Evolutionary conservation across 2,113 vertebrate genomes (phyloP).

Genomic region (Antidorcas marsupialis): DNA sequence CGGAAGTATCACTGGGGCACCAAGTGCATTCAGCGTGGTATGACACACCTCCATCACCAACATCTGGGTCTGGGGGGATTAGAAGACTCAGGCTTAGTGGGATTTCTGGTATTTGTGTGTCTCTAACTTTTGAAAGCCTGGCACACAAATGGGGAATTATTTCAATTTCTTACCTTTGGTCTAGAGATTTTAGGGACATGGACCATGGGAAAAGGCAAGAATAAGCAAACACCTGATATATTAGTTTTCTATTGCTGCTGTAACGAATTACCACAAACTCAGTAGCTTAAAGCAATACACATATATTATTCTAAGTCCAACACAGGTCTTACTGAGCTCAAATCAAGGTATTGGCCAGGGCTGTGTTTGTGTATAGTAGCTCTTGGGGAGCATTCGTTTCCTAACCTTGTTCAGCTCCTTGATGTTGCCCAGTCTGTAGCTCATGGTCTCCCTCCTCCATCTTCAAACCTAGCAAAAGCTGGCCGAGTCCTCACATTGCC

Average conservation of each 20-base stretch:
- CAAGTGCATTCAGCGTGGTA: background rate
- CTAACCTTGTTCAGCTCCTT: background rate
- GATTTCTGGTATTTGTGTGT: background rate
- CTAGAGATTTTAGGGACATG: background rate
- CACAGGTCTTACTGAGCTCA: background rate
- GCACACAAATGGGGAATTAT: background rate
- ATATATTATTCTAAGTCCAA: background rate
- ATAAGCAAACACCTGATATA: background rate
- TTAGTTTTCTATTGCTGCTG: background rate
- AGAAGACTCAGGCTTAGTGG: background rate
- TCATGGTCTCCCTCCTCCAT: background rate
- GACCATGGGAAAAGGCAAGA: background rate
- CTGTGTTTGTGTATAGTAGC: background rate
- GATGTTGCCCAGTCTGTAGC: background rate
- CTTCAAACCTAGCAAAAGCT: background rate
- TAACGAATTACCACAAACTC: background rate
- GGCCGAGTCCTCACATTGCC: background rate
- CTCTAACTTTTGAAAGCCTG: background rate
- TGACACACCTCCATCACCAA: background rate
- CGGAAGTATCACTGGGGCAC: background rate
- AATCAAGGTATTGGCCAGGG: background rate
- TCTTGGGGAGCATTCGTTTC: background rate
- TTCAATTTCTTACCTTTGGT: background rate
- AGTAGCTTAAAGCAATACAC: background rate
- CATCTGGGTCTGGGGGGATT: background rate